These are phyloP conservation scores for Sympetrum striolatum DNA, from an alignment of 2,888 invertebrate species.

Conservation along the genomic window DNA sequence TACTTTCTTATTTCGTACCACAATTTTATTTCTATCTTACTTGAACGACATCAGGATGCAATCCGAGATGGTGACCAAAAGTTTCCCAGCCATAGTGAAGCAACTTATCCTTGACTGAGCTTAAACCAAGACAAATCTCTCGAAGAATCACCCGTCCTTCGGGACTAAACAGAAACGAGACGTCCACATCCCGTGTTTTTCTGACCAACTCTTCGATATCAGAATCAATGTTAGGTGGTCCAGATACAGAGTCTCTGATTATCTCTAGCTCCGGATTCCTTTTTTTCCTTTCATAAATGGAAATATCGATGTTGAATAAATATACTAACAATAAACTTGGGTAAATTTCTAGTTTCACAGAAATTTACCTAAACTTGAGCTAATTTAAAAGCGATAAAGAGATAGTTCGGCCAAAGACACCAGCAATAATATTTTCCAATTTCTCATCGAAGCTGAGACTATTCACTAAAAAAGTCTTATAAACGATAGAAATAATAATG, in stretches of 20 bases:
- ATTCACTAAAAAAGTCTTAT: too few relatives aligned
- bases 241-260: slow-evolving; percentile 52
- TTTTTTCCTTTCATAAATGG: slow-evolving; percentile 48
- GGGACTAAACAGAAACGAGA: slow-evolving; percentile 54
- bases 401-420: too few relatives aligned
- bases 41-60: slow-evolving; percentile 5
- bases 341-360: too few relatives aligned
- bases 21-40: neutral
- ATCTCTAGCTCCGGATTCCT: slow-evolving; percentile 54
- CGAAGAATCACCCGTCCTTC: slow-evolving; percentile 52
- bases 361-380: too few relatives aligned
- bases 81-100: slow-evolving; percentile 46
- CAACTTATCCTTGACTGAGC: slow-evolving; percentile 52
- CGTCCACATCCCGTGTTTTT: slow-evolving; percentile 53
- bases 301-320: neutral
- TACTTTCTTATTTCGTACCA: neutral
- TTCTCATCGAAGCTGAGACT: too few relatives aligned
- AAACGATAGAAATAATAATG: too few relatives aligned
- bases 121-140: slow-evolving; percentile 54
- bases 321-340: too few relatives aligned
- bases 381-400: too few relatives aligned
- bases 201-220: slow-evolving; percentile 50
- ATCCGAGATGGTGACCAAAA: slow-evolving; percentile 8
- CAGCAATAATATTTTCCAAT: too few relatives aligned
- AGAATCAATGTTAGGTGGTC: slow-evolving; percentile 53